A percentile compares a stretch with the other conserved stretches of the same genome.
These are phyloP conservation scores for Xiphydria camelus DNA, from an alignment of 2,888 invertebrate species.

Conservation along the genomic window DNA sequence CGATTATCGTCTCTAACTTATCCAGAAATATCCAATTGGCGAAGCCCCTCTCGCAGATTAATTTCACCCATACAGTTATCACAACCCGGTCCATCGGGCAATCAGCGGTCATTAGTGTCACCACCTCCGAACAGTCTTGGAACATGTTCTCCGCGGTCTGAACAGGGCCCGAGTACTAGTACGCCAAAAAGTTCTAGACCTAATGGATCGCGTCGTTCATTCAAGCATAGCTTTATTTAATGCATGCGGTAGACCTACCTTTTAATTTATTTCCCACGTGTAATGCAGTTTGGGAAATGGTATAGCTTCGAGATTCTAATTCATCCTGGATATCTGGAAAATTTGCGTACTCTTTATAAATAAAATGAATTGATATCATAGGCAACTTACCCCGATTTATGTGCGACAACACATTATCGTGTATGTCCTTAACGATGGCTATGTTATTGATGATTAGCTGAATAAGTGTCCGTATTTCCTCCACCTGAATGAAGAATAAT, in stretches of 20 bases:
- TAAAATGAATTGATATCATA: not conserved
- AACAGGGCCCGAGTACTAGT: constrained; percentile 28
- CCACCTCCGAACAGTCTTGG: constrained; percentile 1
- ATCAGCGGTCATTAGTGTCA: not conserved
- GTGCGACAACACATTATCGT: constrained; percentile 57
- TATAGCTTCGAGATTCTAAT: constrained; percentile 63
- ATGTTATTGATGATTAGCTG: constrained; percentile 49
- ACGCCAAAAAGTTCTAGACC: constrained; percentile 21
- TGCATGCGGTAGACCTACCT: constrained; percentile 40
- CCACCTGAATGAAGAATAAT: constrained; percentile 38
- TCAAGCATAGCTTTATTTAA: constrained; percentile 4
- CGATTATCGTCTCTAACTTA: constrained; percentile 38
- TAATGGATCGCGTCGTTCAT: not conserved
- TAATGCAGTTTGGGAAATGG: constrained; percentile 61
- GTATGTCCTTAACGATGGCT: constrained; percentile 53
- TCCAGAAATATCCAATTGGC: constrained; percentile 23
- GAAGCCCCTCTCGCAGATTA: constrained; percentile 18
- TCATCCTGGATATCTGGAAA: constrained; percentile 65
- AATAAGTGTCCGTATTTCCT: constrained; percentile 51
- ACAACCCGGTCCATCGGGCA: constrained; percentile 5
- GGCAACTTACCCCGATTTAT: constrained; percentile 47
- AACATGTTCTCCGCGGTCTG: constrained; percentile 17
- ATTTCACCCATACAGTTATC: constrained; percentile 6
- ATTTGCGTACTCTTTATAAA: constrained; percentile 6
- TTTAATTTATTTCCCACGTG: constrained; percentile 63